These are phyloP conservation scores for Muscicapa adusta DNA, from an alignment of 2,113 vertebrate genomes.

Conservation along the genomic window DNA sequence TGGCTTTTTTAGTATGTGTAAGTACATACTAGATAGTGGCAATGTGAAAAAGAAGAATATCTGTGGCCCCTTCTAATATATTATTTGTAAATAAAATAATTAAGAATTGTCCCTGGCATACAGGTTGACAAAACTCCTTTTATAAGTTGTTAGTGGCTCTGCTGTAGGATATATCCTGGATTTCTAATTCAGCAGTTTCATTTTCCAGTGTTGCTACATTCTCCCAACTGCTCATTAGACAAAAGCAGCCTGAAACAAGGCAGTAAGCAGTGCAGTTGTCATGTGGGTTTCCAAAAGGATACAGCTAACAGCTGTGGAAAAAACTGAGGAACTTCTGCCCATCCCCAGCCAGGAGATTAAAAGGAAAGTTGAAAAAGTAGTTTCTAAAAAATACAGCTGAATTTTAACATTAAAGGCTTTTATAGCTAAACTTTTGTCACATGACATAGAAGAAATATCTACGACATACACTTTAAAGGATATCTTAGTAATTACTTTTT, in stretches of 20 bases:
- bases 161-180: background rate
- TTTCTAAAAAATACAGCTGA: background rate
- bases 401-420: background rate
- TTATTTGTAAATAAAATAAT: background rate
- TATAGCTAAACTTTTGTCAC: background rate
- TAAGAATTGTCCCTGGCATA: background rate
- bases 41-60: background rate
- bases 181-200: background rate
- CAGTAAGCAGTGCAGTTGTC: background rate
- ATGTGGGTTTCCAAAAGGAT: background rate
- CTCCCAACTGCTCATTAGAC: background rate
- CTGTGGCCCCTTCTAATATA: background rate
- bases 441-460: background rate
- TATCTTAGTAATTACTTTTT: background rate
- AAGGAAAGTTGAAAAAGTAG: background rate
- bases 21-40: background rate
- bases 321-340: background rate
- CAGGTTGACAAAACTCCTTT: background rate
- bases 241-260: background rate
- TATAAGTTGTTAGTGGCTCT: background rate
- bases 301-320: background rate
- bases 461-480: background rate
- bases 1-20: background rate
- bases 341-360: background rate
- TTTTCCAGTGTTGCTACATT: background rate